These are phyloP conservation scores for Zaprionus obscuricornis DNA, from an alignment of 2,888 invertebrate genomes.

Conservation along the genomic window DNA sequence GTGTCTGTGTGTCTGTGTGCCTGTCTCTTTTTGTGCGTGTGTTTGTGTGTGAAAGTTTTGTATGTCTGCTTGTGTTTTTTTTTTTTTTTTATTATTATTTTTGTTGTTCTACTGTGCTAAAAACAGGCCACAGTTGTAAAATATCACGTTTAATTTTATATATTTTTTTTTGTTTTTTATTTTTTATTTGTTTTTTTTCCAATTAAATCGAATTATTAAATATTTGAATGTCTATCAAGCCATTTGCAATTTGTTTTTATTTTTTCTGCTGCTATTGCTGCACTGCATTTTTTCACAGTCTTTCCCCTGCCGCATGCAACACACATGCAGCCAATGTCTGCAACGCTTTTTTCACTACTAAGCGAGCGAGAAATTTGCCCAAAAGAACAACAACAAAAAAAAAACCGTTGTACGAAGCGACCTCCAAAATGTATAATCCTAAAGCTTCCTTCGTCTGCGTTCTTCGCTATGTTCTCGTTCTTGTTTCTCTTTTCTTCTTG, in stretches of 20 bases:
- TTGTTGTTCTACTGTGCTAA: conserved; percentile 54
- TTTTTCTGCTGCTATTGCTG: conserved; percentile 36
- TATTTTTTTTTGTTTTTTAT: conserved; percentile 1
- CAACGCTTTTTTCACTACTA: conserved; percentile 57
- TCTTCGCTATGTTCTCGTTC: conserved; percentile 2
- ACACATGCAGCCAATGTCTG: conserved; percentile 65
- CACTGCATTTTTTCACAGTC: conserved; percentile 69
- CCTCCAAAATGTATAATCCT: conserved; percentile 45
- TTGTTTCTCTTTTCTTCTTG: conserved; percentile 3
- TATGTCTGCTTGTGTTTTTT: conserved; percentile 14
- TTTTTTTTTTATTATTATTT: conserved; percentile 16
- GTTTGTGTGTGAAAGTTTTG: conserved; percentile 3
- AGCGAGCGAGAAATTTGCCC: conserved; percentile 26
- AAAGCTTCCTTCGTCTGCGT: conserved; percentile 17
- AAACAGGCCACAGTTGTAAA: conserved; percentile 69
- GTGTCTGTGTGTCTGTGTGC: conserved; percentile 5
- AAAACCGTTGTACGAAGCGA: conserved; percentile 43
- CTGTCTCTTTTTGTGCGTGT: conserved; percentile 9
- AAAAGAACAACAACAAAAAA: neutral
- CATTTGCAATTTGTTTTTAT: conserved; percentile 60
- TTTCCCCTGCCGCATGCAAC: conserved; percentile 49
- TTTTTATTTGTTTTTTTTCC: conserved; percentile 13
- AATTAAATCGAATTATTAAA: conserved; percentile 50
- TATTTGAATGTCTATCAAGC: conserved; percentile 64
- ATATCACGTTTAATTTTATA: conserved; percentile 62